Evolutionary conservation across 2,797 vertebrate genomes (phyloP), one percentile per base, ranked within the genome.

Genomic region (Megalops cyprinoides): DNA sequence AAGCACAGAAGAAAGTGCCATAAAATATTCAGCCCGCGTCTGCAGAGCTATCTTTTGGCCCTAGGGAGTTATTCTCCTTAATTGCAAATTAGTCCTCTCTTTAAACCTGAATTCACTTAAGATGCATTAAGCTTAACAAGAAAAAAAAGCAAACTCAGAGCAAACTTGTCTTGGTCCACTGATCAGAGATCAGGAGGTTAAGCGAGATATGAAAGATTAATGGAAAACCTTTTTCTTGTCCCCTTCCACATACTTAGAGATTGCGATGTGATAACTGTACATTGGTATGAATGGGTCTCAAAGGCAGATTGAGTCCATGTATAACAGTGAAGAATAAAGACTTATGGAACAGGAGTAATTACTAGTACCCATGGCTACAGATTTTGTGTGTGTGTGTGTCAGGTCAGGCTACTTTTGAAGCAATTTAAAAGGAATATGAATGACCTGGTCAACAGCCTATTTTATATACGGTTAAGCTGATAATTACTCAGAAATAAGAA

Each of bases 221-320:
- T 95, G 94, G 93, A 93, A 93, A 89, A 90, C 90, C 85, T 82
- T 89, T 90, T 90, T 81, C 56, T 75, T 85, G 81, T 86, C 91
- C 82, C 90, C 90, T 88, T 95, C 92, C 94, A 90, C 92, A 93
- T 94, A 93, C 93, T 90, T 92, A 91, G 92, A 93, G 94, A 94
- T 95, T 95, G 92, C 89, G 90, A 94, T 93, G 91, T 94, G 94
- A 95, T 96, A 94, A 93, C 93, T 94, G 91, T 93, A 93, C 94
- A 91, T 93, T 91, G 90, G 92, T 92, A 89, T 86, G 91, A 90
- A 94, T 91, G 91, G 84, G 90, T 95, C 91, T 91, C 91, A 78
- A 89, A 93, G 94, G 90, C 87, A 92, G 86, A 89, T 88, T 92
- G 90, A 90, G 91, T 94, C 94, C 93, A 91, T 88, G 89, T 89